Conservation (phyloP, 2,888 invertebrate genomes). For the Girardia tigrina region DNA sequence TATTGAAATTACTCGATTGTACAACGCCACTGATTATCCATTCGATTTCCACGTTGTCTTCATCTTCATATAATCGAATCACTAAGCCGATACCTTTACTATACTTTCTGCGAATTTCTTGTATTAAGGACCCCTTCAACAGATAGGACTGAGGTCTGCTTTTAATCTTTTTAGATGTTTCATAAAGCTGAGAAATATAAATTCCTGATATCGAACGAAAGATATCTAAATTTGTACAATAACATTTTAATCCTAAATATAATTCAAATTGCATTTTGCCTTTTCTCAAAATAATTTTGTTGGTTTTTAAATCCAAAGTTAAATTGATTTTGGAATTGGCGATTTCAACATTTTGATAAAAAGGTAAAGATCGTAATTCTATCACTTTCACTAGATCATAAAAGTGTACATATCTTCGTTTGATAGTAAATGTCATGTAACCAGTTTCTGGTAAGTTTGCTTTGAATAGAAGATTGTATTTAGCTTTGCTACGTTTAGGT, state of each 20-base stretch:
- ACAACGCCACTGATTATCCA: slow-evolving; percentile 55
- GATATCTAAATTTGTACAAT: neutral
- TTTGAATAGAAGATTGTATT: neutral
- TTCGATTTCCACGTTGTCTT: slow-evolving; percentile 52
- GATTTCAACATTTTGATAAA: neutral
- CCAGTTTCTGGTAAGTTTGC: neutral
- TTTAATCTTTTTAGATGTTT: neutral
- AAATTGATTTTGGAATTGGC: neutral
- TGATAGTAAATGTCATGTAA: neutral
- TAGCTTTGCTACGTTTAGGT: neutral
- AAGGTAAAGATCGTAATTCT: neutral
- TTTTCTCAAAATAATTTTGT: neutral
- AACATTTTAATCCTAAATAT: neutral
- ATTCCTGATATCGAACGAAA: neutral
- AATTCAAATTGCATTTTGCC: neutral
- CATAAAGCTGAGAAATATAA: neutral
- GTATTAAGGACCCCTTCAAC: neutral
- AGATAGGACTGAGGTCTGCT: neutral
- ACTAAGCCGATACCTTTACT: slow-evolving; percentile 54
- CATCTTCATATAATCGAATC: slow-evolving; percentile 42
- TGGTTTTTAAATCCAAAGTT: neutral
- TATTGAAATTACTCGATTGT: slow-evolving; percentile 54
- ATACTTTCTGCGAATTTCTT: slow-evolving; percentile 62
- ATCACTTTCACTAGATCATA: neutral
- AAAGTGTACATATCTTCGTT: neutral